Evolutionary conservation across 1,140 invertebrate species (phyloP).

Genomic region (Trigoniulus corallinus): DNA sequence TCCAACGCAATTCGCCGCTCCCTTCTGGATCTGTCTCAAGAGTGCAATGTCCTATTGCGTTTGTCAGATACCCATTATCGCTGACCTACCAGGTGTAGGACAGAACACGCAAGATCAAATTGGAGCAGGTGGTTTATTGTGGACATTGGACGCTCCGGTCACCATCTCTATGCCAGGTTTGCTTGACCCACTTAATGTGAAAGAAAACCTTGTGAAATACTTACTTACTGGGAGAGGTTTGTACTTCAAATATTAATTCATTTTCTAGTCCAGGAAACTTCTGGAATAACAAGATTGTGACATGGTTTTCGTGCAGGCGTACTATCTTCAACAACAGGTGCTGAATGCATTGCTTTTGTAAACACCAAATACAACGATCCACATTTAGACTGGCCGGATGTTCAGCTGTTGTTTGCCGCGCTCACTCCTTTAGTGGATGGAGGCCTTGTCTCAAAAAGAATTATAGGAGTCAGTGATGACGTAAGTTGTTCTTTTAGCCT

Average conservation of each 20-base stretch:
- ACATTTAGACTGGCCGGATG: background rate
- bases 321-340: background rate
- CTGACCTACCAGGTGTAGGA: conserved; percentile 26
- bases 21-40: too few relatives aligned
- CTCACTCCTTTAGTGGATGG: background rate
- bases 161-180: too few relatives aligned
- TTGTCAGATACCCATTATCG: conserved; percentile 22
- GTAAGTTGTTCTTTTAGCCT: too few relatives aligned
- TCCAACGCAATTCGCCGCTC: too few relatives aligned
- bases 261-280: conserved; percentile 58
- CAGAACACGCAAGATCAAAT: conserved; percentile 26
- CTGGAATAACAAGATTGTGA: too few relatives aligned
- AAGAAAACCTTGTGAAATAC: too few relatives aligned
- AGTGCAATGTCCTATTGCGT: too few relatives aligned
- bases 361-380: background rate
- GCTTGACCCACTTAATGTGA: too few relatives aligned
- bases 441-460: background rate
- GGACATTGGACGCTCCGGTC: background rate
- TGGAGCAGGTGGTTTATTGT: background rate
- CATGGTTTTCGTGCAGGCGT: background rate
- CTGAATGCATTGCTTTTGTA: background rate
- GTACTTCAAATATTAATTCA: too few relatives aligned
- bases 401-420: background rate
- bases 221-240: too few relatives aligned
- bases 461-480: too few relatives aligned